phyloP scores from a whole-genome alignment of 2,113 vertebrate genomes.

The Lampris megalopsis region DNA sequence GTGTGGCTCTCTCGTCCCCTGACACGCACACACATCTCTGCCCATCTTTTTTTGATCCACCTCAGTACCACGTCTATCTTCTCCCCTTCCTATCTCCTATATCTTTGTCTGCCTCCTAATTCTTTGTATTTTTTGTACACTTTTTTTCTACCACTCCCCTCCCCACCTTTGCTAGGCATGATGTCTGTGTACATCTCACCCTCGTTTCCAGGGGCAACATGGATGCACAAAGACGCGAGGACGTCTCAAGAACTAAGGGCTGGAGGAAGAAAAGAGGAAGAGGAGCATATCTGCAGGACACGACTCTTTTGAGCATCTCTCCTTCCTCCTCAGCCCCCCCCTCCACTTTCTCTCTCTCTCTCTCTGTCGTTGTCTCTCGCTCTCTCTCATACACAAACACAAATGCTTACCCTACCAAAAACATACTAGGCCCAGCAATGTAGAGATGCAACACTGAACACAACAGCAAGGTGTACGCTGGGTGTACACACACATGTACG shows the following conservation, averaged over 20 bases:
- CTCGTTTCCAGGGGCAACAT: constrained; percentile 84
- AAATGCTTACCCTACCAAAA: background rate
- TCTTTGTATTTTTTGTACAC: constrained; percentile 40
- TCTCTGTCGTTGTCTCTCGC: background rate
- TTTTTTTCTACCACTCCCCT: constrained; percentile 35
- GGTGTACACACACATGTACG: too few species aligned
- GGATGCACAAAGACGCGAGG: constrained; percentile 73
- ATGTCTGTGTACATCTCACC: constrained; percentile 71
- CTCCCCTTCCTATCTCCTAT: background rate
- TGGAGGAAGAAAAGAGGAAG: constrained; percentile 65
- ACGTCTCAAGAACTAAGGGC: constrained; percentile 67
- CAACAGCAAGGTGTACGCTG: background rate
- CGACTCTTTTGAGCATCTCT: constrained; percentile 11
- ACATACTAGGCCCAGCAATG: too few species aligned
- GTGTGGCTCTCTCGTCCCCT: constrained; percentile 16
- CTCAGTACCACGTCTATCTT: background rate
- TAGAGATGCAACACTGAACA: background rate
- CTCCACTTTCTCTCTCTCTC: background rate
- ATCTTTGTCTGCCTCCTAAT: constrained; percentile 2
- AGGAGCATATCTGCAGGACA: constrained; percentile 47
- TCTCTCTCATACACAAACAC: constrained; percentile 17
- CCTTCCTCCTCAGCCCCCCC: too few species aligned
- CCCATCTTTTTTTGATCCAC: background rate
- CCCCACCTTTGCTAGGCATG: constrained; percentile 40
- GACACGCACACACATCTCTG: background rate